These are phyloP conservation scores for Uria aalge DNA, from an alignment of 2,113 vertebrate species.

Conservation along the genomic window DNA sequence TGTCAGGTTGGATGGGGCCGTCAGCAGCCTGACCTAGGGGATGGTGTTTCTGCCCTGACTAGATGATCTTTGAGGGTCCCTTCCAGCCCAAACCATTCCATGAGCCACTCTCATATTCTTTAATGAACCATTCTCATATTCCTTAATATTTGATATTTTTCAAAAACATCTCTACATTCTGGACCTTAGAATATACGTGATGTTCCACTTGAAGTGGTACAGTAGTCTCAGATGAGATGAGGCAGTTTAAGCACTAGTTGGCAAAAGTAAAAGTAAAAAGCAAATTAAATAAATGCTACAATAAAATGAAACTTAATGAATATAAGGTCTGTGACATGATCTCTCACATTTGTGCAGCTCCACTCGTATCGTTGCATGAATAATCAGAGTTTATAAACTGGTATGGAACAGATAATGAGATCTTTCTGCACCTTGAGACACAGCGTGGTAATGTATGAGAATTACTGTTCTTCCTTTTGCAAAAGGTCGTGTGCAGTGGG, in stretches of 20 bases:
- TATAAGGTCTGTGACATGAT: not conserved
- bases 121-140: not conserved
- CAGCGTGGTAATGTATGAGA: not conserved
- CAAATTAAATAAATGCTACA: not conserved
- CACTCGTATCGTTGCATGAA: not conserved
- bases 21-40: not conserved
- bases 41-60: not conserved
- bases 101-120: not conserved
- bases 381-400: not conserved
- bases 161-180: not conserved
- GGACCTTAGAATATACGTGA: not conserved
- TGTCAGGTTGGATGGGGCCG: not conserved
- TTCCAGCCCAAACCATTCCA: not conserved
- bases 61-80: not conserved
- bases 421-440: not conserved
- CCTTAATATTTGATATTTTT: not conserved
- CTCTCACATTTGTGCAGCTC: not conserved
- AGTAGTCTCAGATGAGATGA: not conserved
- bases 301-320: not conserved
- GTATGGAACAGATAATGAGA: not conserved
- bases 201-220: not conserved
- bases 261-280: not conserved
- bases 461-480: not conserved
- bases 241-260: not conserved
- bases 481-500: not conserved